These are phyloP conservation scores for Diarsia rubi DNA, from an alignment of 2,888 invertebrate species.

Conservation along the genomic window DNA sequence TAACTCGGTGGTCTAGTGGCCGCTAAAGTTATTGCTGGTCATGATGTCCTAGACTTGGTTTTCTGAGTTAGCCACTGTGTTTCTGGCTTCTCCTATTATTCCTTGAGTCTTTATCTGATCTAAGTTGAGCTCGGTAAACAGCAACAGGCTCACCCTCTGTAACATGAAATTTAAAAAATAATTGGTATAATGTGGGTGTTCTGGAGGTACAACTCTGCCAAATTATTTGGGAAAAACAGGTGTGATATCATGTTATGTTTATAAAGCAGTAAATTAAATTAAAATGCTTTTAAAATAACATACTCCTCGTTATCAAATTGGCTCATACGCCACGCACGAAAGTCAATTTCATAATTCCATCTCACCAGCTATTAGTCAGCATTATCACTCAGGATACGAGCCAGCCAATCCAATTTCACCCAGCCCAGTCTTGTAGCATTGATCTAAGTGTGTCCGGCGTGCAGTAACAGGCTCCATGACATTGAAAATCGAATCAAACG, in stretches of 20 bases:
- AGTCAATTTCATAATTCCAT: constrained; percentile 17
- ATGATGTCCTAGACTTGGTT: background rate
- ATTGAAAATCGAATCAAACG: constrained; percentile 57
- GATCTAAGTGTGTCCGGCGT: constrained; percentile 38
- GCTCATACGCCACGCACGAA: background rate
- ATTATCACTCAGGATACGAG: constrained; percentile 14
- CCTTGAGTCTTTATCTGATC: background rate
- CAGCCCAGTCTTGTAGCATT: constrained; percentile 8
- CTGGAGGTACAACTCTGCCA: background rate
- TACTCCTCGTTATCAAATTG: background rate
- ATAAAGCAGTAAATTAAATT: background rate
- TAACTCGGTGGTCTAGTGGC: background rate
- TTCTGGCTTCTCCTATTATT: background rate
- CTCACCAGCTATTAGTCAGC: constrained; percentile 18
- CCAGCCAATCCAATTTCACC: constrained; percentile 33
- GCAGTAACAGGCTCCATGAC: constrained; percentile 31
- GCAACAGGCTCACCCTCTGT: background rate
- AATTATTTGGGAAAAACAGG: background rate
- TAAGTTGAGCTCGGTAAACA: background rate
- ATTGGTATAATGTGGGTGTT: background rate
- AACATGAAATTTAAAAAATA: background rate
- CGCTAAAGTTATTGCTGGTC: background rate
- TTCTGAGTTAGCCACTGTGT: background rate
- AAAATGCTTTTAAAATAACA: background rate
- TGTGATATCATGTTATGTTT: background rate